These are phyloP conservation scores for Aegithalos caudatus DNA, from an alignment of 2,113 vertebrate species.

Conservation along the genomic window DNA sequence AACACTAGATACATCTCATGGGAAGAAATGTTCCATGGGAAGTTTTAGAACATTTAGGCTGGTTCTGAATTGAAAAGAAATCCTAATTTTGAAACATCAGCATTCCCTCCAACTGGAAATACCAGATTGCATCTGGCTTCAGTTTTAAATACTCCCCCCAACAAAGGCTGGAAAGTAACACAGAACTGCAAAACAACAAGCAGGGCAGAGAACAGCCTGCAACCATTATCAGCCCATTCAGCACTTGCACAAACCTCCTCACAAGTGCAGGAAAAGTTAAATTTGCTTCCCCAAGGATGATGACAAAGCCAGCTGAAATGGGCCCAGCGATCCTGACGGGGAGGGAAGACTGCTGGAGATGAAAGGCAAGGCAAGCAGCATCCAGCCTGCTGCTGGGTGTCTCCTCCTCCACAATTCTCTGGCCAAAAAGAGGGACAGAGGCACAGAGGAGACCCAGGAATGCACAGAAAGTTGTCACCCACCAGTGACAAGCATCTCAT, in stretches of 20 bases:
- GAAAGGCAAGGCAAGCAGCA: background rate
- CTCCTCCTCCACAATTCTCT: background rate
- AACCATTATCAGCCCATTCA: background rate
- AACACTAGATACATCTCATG: background rate
- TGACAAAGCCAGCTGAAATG: background rate
- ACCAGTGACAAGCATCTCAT: background rate
- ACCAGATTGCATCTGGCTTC: background rate
- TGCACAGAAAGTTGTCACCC: background rate
- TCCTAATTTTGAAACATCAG: background rate
- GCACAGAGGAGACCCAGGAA: background rate
- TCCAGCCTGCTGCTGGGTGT: background rate
- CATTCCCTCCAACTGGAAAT: background rate
- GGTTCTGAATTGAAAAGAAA: background rate
- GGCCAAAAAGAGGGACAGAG: background rate
- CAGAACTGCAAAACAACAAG: background rate
- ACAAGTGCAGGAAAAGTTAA: background rate
- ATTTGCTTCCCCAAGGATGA: background rate
- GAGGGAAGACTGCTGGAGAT: background rate
- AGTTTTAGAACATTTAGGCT: background rate
- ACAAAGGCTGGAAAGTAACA: fast-evolving
- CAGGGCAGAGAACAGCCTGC: background rate
- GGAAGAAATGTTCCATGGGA: background rate
- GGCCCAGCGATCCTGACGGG: background rate
- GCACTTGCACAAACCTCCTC: background rate
- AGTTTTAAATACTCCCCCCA: background rate